These are phyloP conservation scores for Stegana nigrithorax DNA, from an alignment of 2,888 invertebrate species.

Conservation along the genomic window DNA sequence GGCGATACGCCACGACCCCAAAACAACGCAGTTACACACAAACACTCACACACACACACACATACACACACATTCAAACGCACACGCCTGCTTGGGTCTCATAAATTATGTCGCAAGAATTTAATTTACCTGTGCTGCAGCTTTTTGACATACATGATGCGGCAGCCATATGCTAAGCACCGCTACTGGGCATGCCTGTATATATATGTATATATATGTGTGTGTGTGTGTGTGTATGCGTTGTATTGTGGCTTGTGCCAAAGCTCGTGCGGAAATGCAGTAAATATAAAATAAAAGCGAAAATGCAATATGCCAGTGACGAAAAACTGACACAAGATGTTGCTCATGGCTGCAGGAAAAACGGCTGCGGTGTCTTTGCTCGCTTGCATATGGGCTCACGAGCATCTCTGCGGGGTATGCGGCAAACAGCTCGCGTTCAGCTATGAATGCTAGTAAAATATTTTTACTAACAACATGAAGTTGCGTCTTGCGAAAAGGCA, in stretches of 20 bases:
- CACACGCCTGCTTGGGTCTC: conserved; percentile 57
- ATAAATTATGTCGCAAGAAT: conserved; percentile 59
- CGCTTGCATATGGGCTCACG: not conserved
- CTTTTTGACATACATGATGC: conserved; percentile 25
- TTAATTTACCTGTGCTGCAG: conserved; percentile 41
- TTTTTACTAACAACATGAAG: conserved; percentile 18
- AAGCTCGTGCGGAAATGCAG: not conserved
- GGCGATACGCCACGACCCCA: not conserved
- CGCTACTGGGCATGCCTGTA: too few species aligned
- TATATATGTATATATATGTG: too few species aligned
- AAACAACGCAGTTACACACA: too few species aligned
- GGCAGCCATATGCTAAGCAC: conserved; percentile 5
- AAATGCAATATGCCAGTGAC: conserved; percentile 2
- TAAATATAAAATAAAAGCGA: conserved; percentile 15
- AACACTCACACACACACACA: not conserved
- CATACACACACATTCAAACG: not conserved
- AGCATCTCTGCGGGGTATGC: conserved; percentile 1
- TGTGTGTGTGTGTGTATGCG: too few species aligned
- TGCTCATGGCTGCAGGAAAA: not conserved
- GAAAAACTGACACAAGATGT: conserved; percentile 1
- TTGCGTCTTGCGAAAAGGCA: not conserved
- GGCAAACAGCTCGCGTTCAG: not conserved
- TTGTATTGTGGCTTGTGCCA: too few species aligned
- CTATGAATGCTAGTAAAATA: conserved; percentile 13
- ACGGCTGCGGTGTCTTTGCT: not conserved